A percentile compares a stretch with the other conserved stretches of the same genome.
Conservation (phyloP, 2,113 vertebrate genomes). For the Chelonoidis abingdonii region DNA sequence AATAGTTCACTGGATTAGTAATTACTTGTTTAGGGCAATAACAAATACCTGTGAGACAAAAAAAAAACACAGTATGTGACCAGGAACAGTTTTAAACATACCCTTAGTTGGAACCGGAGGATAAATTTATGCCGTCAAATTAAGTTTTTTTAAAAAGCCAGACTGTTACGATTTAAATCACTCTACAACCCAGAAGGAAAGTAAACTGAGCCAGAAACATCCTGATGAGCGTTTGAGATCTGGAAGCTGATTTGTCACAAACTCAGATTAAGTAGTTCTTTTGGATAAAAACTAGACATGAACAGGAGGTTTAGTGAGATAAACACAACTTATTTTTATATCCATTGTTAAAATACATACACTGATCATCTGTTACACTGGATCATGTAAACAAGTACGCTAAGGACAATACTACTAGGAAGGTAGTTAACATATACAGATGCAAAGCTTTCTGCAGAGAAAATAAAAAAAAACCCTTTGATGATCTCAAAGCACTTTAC, state of each 20-base stretch:
- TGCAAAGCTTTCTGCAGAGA: neutral
- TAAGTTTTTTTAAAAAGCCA: neutral
- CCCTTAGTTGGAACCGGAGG: neutral
- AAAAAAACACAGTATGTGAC: slow-evolving; percentile 5
- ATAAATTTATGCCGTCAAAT: neutral
- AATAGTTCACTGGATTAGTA: slow-evolving; percentile 70
- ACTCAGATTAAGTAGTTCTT: slow-evolving; percentile 3
- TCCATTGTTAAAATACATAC: neutral
- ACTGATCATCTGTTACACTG: accelerated
- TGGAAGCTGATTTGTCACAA: neutral
- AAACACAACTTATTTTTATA: neutral
- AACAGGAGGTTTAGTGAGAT: accelerated
- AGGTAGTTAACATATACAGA: neutral
- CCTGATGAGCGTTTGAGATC: slow-evolving; percentile 1
- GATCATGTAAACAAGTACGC: neutral
- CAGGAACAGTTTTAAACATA: slow-evolving; percentile 19
- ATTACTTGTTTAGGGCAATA: slow-evolving; percentile 67
- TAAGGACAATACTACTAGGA: neutral
- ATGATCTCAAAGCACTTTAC: neutral
- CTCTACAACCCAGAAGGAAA: slow-evolving; percentile 41
- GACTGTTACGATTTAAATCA: slow-evolving; percentile 11
- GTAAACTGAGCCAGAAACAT: slow-evolving; percentile 7
- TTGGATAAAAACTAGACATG: neutral
- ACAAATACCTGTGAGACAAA: slow-evolving; percentile 36
- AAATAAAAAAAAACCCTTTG: neutral